Evolutionary conservation across 2,113 vertebrate species (phyloP), one percentile per base, ranked within the genome.

Genomic region (Mesoclemmys tuberculata): DNA sequence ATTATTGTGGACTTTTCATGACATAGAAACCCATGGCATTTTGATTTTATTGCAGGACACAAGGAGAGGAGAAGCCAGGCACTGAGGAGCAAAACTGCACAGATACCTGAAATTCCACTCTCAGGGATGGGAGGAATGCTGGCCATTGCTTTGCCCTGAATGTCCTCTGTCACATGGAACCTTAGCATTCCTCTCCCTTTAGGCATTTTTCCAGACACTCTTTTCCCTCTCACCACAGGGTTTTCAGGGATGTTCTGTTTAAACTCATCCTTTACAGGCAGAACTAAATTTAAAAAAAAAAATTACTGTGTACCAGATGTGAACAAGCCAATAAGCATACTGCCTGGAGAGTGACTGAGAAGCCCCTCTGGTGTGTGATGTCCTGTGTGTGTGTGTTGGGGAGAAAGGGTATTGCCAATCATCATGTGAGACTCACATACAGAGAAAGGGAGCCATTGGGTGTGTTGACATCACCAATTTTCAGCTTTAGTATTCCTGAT

Each of bases 21-120:
- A 4, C 22, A 10, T 5, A 64, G 87, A 54, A 31, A 1, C 10
- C 12, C 31, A 2, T 88, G 5, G 75, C 0, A 0, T 10, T 88
- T 87, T 9, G 14, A 35, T 64, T 41, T 38, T 89, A 6, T 5
- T 85, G 31, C 26, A 88, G 56, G 84, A 35, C 11, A 48, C 14
- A 82, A 86, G 27, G 44, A 89, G 5, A 29, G 78, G 74, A 92
- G 48, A 85, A 35, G 41, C 35, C 52, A 71, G 27, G 38, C 81
- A 2, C n/a, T 71, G 19, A 38, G 64, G 4, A 10, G n/a, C n/a
- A 51, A 31, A 27, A 22, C 4, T 55, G 96, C 44, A 82, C 35
- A 58, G 64, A 38, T 38, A 13, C 54, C 21, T 93, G 55, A 84
- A 89, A 79, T 0, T 81, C 21, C 11, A 94, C n/a, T 7, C 27